phyloP scores from a whole-genome alignment of 2,888 invertebrate species.

The Lepas anatifera region DNA sequence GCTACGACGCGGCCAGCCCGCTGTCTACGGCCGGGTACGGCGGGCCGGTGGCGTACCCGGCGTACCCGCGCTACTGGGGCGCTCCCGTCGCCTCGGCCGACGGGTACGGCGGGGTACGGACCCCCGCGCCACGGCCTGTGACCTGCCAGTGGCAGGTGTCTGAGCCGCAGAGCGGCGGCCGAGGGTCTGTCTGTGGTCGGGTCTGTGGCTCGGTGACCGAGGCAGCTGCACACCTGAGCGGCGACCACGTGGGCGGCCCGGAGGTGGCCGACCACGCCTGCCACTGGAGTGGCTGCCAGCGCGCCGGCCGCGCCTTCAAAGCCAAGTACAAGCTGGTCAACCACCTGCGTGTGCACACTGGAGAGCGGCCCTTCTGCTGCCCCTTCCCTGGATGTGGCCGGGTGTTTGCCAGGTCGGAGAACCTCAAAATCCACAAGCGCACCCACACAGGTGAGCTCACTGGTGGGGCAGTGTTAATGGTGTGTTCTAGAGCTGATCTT shows the following conservation, averaged over 20 bases:
- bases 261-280: conserved; percentile 96
- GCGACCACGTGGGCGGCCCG: conserved; percentile 95
- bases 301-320: conserved; percentile 92
- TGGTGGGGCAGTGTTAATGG: too few relatives aligned
- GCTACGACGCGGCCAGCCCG: background rate
- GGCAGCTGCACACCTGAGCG: conserved; percentile 90
- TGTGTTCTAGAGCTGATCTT: too few relatives aligned
- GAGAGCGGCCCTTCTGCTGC: conserved; percentile 98
- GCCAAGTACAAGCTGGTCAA: conserved; percentile 99
- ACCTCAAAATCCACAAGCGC: conserved; percentile 47
- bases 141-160: background rate
- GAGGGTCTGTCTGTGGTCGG: conserved; percentile 78
- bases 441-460: background rate
- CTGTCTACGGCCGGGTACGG: background rate
- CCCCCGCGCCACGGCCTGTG: background rate
- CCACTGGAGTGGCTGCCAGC: conserved; percentile 89
- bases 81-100: background rate
- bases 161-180: background rate
- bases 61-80: background rate
- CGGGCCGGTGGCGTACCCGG: background rate
- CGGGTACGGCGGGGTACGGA: background rate
- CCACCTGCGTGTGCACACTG: conserved; percentile 97
- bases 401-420: conserved; percentile 95
- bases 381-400: conserved; percentile 96
- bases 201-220: conserved; percentile 88